Evolutionary conservation across 2,888 invertebrate species (phyloP), one percentile per base, ranked within the genome.

Genomic region (Nomada flava): DNA sequence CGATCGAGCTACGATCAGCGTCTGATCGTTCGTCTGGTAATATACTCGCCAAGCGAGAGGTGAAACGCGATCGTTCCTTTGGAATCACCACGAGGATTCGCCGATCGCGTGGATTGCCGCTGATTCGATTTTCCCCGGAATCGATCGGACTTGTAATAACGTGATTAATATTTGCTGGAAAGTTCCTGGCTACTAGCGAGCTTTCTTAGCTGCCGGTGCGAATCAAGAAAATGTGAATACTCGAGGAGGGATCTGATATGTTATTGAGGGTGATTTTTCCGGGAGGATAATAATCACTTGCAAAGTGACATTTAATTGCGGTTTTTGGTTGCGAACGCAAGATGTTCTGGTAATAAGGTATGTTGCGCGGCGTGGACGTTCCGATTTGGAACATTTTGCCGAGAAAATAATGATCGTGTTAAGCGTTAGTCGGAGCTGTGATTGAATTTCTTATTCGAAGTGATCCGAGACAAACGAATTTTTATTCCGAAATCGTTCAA

Each of bases 21-120:
- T 23, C 13, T 15, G 74, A 79, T 80, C 74, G 67, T 11, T 26
- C 71, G 29, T 60, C 68, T 36, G 59, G 55, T 53, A 79, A 79
- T 76, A 47, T 50, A 67, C 62, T 42, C 62, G 65, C n/a, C 55
- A 47, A 26, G 23, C 52, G 64, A 79, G 60, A 79, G 65, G 70
- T 55, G 60, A 76, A 70, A 50, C n/a, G 53, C 47, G 44, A 62
- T 67, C 59, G 55, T 63, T 57, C n/a, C 63, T 63, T 13, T 50
- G n/a, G n/a, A 50, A 67, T 47, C 36, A 42, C 23, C 15, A 11
- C 50, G 15, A 42, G 2, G n/a, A 42, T 42, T 42, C 62, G 1
- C 10, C 36, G 36, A 23, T 23, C 55, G 23, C n/a, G n/a, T 4
- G 13, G 7, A 26, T 15, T 2, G n/a, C 36, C n/a, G 67, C n/a